Evolutionary conservation across 1,140 invertebrate genomes (phyloP).

Genomic region (Myzus persicae): DNA sequence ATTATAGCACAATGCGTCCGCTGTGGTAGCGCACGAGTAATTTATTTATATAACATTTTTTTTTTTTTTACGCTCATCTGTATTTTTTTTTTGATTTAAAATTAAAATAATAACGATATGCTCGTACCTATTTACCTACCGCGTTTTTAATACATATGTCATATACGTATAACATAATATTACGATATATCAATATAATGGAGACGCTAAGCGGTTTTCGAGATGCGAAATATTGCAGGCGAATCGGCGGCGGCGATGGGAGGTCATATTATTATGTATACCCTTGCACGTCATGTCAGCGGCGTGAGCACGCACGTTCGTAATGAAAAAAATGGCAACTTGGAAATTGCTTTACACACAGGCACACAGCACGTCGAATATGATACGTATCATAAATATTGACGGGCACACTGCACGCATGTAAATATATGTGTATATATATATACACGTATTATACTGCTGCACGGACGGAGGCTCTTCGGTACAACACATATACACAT

Average conservation of each 20-base stretch:
- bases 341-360: not conserved
- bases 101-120: not conserved
- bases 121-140: not conserved
- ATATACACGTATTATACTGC: not conserved
- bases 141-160: not conserved
- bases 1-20: not conserved
- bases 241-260: not conserved
- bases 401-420: not conserved
- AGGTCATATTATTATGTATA: not conserved
- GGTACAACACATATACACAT: not conserved
- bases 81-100: not conserved
- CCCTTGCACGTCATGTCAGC: not conserved
- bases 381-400: constrained; percentile 35
- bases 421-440: too few relatives aligned
- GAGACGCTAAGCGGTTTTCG: not conserved
- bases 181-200: not conserved
- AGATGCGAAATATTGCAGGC: not conserved
- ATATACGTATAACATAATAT: not conserved
- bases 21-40: not conserved
- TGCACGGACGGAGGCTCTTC: not conserved
- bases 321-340: constrained; percentile 6
- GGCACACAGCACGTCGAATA: not conserved
- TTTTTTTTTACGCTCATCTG: not conserved
- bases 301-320: not conserved
- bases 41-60: not conserved